phyloP scores from a whole-genome alignment of 2,797 vertebrate species.

The Melanotaenia boesemani region DNA sequence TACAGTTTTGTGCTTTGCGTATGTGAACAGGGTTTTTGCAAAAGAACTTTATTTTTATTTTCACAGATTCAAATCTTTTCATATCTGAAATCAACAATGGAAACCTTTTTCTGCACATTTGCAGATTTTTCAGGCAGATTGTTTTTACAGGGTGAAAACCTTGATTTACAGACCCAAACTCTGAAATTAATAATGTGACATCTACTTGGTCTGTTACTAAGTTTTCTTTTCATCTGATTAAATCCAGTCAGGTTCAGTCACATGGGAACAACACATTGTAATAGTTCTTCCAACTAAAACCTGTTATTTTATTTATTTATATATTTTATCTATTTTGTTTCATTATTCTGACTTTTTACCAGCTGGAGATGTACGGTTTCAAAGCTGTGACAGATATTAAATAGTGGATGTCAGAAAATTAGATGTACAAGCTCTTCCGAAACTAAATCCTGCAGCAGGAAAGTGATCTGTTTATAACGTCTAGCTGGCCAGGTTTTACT shows the following conservation, averaged over 20 bases:
- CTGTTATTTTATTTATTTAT: neutral
- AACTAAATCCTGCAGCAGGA: neutral
- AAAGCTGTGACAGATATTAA: neutral
- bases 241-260: conserved; percentile 1
- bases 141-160: too few relatives aligned
- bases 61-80: too few relatives aligned
- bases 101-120: too few relatives aligned
- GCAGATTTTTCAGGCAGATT: too few relatives aligned
- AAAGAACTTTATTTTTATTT: too few relatives aligned
- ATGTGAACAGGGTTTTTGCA: too few relatives aligned
- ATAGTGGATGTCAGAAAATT: neutral
- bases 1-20: too few relatives aligned
- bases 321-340: neutral
- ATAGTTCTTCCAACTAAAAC: neutral
- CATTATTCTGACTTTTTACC: neutral
- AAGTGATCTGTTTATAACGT: neutral
- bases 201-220: neutral
- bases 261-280: neutral
- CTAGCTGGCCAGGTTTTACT: conserved; percentile 1
- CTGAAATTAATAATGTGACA: neutral
- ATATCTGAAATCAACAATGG: too few relatives aligned
- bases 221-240: neutral
- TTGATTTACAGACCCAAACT: too few relatives aligned
- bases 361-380: neutral
- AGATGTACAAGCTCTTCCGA: neutral